phyloP scores from a whole-genome alignment of 2,113 vertebrate genomes.

The Pomatostomus ruficeps region DNA sequence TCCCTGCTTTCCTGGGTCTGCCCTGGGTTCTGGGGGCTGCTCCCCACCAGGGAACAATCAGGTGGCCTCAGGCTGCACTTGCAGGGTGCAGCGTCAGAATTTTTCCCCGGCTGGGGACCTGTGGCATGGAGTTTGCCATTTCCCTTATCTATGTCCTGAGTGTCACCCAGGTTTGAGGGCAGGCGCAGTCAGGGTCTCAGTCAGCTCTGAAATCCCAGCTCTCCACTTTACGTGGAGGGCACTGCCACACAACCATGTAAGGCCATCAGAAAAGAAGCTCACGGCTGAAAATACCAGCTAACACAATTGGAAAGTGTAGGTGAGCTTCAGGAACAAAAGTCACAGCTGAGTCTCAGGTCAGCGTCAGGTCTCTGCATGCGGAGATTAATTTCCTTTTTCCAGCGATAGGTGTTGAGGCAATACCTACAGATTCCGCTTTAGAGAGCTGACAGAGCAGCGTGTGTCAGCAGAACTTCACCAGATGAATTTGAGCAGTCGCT shows the following conservation, averaged over 20 bases:
- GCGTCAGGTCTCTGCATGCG: rapidly evolving
- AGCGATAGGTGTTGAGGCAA: neutral
- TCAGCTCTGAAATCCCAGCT: neutral
- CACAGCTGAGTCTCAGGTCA: neutral
- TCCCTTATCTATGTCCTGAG: neutral
- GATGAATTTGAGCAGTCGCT: neutral
- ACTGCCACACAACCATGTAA: neutral
- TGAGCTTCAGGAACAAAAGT: neutral
- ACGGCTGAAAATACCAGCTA: neutral
- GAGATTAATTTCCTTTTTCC: neutral
- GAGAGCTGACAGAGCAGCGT: neutral
- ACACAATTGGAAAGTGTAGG: conserved; percentile 1
- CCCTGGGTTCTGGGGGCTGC: neutral
- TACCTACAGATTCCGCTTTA: neutral
- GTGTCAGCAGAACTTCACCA: neutral
- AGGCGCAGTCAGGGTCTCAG: neutral
- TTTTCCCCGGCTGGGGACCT: neutral
- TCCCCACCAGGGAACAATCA: neutral
- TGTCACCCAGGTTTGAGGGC: neutral
- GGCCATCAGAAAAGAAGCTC: neutral
- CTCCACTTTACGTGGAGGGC: rapidly evolving
- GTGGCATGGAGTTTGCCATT: neutral
- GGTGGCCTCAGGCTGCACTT: rapidly evolving
- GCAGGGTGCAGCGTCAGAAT: neutral
- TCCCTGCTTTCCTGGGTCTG: neutral